Percentiles rank a stretch among this genome's conserved stretches.
These are phyloP conservation scores for Trissoscelio sp. DNA, from an alignment of 2,888 invertebrate species.

Conservation along the genomic window DNA sequence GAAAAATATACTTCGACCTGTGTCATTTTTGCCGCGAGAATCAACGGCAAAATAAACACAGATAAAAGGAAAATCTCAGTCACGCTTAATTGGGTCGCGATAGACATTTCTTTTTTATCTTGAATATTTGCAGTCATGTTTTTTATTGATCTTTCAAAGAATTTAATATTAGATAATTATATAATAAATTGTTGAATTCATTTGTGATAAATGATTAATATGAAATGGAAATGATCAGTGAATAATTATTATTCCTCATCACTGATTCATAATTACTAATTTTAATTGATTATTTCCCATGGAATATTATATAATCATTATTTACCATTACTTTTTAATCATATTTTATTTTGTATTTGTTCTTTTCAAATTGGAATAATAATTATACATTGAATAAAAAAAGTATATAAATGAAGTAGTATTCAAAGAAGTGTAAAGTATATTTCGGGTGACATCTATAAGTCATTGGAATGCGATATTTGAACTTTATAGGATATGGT, in stretches of 20 bases:
- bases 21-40: conserved; percentile 17
- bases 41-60: not conserved
- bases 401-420: no score
- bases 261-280: no score
- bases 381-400: not conserved
- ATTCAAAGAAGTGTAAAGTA: not conserved
- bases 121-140: not conserved
- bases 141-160: no score
- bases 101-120: not conserved
- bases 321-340: no score
- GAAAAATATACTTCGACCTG: conserved; percentile 19
- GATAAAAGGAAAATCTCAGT: conserved; percentile 7
- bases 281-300: no score
- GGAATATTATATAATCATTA: no score
- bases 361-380: not conserved
- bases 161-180: no score
- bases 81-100: conserved; percentile 8
- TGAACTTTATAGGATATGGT: conserved; percentile 32
- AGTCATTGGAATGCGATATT: conserved; percentile 32
- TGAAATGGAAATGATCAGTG: no score
- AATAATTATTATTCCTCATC: no score
- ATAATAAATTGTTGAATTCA: no score
- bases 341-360: no score
- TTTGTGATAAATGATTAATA: no score
- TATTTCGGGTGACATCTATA: conserved; percentile 13